Evolutionary conservation across 37 sponge, comb jelly and placozoan species (phyloP).

Genomic region (Bolinopsis microptera): DNA sequence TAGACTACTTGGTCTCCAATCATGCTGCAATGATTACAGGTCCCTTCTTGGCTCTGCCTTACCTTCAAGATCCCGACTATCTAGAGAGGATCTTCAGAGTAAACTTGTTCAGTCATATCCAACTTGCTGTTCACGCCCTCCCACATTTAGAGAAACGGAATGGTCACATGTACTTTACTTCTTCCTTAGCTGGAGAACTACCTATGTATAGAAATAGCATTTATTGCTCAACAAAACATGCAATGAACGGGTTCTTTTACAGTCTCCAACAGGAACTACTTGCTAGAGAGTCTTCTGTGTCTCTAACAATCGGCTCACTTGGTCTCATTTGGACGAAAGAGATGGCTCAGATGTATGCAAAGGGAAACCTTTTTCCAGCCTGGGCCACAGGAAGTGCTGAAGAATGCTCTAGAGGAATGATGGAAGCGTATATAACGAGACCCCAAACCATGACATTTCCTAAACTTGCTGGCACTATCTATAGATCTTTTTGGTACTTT

Average conservation of each 20-base stretch:
- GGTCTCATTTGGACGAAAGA: slow-evolving; percentile 6
- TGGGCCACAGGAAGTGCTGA: neutral
- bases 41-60: neutral
- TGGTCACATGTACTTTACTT: slow-evolving; percentile 36
- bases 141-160: neutral
- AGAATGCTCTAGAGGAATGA: slow-evolving; percentile 11
- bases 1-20: slow-evolving; percentile 32
- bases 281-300: slow-evolving; percentile 1
- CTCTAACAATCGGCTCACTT: neutral
- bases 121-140: slow-evolving; percentile 8
- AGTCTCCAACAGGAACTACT: slow-evolving; percentile 26
- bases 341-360: neutral
- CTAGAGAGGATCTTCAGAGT: slow-evolving; percentile 6
- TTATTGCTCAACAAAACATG: slow-evolving; percentile 20
- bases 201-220: neutral
- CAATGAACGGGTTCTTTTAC: slow-evolving; percentile 49
- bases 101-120: slow-evolving; percentile 7
- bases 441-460: slow-evolving; percentile 35
- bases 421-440: slow-evolving; percentile 15
- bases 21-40: slow-evolving; percentile 31
- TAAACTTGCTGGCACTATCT: neutral
- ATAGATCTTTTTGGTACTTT: neutral
- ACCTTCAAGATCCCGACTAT: neutral
- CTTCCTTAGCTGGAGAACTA: slow-evolving; percentile 11
- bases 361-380: neutral